Base-by-base conservation (phyloP, 2,113 vertebrate species). In the Bothrops jararaca region DNA sequence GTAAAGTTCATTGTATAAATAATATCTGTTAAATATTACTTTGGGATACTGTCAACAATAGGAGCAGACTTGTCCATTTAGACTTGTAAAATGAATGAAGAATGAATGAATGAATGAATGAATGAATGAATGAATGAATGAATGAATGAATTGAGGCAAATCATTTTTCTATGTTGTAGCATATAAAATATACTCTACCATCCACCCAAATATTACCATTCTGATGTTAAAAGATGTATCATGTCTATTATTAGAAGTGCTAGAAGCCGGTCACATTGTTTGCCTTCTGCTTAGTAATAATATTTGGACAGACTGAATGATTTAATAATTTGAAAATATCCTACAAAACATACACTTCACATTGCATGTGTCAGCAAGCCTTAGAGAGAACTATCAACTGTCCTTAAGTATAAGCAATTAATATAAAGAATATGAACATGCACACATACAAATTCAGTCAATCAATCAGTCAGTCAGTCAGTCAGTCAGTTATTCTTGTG, bases 341-440 rank as follows among this genome's bases (percentile, higher is more conserved):
- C 58, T 92, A n/a, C 74, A 64, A 23, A 42, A 92, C 90, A 26
- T 92, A 93, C 91, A n/a, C 23, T 93, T 18, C 34, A 4, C 93
- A 91, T 22, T 45, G 48, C 29, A 90, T 54, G 95, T 34, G 58
- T 95, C 94, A 95, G 88, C 94, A 91, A 53, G 85, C 53, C 92
- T 64, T 91, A 91, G 52, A 93, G 88, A 92, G 90, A 91, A 94
- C 87, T n/a, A 87, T 92, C 95, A 95, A 92, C 18, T 2, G 0
- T 89, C 91, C 94, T 95, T 90, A 93, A 92, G 5, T 92, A 95
- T 95, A 96, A 95, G 85, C 91, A 94, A 74, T 87, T 92, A 89
- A 50, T 48, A 80, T 57, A 95, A 95, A 92, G 89, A 95, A 95
- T 69, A 13, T 1, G 29, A 12, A 69, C 60, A 69, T 69, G 29